phyloP scores from a whole-genome alignment of 2,797 vertebrate species.

The Octomys mimax region DNA sequence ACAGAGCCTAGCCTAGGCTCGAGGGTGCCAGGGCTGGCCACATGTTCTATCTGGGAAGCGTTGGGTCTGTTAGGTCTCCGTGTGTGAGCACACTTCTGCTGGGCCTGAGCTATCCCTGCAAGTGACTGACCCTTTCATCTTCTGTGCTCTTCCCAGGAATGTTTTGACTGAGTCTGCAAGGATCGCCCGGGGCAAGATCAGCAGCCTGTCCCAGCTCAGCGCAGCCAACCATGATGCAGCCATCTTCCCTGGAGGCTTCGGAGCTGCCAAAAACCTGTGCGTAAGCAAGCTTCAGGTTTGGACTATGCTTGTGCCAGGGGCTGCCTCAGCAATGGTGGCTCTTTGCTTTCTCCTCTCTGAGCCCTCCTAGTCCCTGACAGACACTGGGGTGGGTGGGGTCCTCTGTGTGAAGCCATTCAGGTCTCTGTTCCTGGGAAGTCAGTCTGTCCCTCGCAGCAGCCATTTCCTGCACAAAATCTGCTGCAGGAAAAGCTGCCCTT shows the following conservation, averaged over 20 bases:
- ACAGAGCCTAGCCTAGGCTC: too few relatives aligned
- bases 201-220: conserved; percentile 88
- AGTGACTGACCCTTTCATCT: too few relatives aligned
- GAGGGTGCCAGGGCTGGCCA: accelerated
- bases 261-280: conserved; percentile 94
- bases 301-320: accelerated
- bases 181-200: conserved; percentile 92
- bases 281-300: conserved; percentile 62
- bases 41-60: too few relatives aligned
- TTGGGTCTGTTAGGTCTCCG: background rate
- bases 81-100: background rate
- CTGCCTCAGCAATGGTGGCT: accelerated
- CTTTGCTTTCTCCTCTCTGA: background rate
- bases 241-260: conserved; percentile 94
- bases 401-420: accelerated
- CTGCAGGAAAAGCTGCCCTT: accelerated
- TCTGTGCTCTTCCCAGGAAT: conserved; percentile 86
- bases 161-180: conserved; percentile 93
- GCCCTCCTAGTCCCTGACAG: background rate
- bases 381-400: accelerated
- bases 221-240: conserved; percentile 91
- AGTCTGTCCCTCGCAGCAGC: accelerated
- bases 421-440: accelerated
- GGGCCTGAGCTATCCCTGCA: background rate
- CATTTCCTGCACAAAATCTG: background rate